phyloP scores from a whole-genome alignment of 2,888 invertebrate genomes.

The Lamellibrachia satsuma region DNA sequence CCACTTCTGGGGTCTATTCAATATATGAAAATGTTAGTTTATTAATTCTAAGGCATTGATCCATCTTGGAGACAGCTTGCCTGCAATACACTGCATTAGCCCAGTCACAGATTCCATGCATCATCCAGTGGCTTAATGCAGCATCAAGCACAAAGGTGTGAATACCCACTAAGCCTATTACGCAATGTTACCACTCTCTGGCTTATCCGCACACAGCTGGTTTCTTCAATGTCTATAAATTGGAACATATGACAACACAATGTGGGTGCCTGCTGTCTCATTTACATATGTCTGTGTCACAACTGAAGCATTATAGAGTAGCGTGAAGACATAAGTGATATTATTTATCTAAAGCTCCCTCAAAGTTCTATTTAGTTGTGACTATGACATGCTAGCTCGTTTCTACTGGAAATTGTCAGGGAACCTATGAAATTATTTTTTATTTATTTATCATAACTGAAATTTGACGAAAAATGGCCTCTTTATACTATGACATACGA shows the following conservation, averaged over 20 bases:
- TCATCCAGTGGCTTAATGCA: neutral
- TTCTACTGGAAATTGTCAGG: no score
- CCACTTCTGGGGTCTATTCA: neutral
- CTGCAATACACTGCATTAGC: neutral
- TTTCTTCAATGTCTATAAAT: neutral
- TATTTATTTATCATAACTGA: no score
- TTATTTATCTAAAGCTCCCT: neutral
- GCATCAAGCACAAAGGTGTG: neutral
- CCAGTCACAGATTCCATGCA: neutral
- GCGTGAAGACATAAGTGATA: neutral
- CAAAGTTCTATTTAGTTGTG: no score
- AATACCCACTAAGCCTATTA: neutral
- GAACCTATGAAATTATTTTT: no score
- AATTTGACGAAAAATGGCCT: no score
- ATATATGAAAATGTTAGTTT: neutral
- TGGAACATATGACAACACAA: neutral
- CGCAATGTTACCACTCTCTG: neutral
- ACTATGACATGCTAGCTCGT: no score
- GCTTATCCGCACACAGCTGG: neutral
- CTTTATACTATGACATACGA: no score
- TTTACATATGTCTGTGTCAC: neutral
- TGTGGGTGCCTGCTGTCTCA: neutral
- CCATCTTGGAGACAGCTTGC: neutral
- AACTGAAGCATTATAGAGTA: neutral
- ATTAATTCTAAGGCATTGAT: constrained; percentile 9